These are phyloP conservation scores for Nyctalus aviator DNA, from an alignment of 2,797 vertebrate genomes.

Conservation along the genomic window DNA sequence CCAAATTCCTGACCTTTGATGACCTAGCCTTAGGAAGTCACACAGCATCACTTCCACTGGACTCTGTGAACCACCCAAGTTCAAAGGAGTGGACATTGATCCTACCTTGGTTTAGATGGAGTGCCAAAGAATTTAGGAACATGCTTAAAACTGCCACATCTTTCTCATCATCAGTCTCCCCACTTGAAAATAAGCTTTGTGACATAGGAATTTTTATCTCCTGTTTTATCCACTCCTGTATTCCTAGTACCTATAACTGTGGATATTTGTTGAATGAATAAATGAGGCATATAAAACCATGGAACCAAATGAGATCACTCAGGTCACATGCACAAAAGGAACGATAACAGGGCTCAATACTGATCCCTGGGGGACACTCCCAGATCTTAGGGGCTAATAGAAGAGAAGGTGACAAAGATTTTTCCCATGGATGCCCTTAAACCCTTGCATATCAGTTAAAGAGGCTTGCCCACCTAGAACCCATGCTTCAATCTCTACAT, in stretches of 20 bases:
- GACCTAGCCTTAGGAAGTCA: conserved; percentile 4
- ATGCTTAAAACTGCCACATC: not conserved
- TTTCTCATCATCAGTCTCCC: not conserved
- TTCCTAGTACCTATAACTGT: not conserved
- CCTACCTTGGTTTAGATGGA: not conserved
- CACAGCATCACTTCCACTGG: not conserved
- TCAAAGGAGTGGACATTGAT: not conserved
- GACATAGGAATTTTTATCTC: not conserved
- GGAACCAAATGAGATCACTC: not conserved
- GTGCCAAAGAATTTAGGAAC: conserved; percentile 27
- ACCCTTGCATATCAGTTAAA: not conserved
- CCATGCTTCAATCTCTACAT: not conserved
- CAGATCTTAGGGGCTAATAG: not conserved
- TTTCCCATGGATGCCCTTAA: not conserved
- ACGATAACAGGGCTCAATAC: not conserved
- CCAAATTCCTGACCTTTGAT: not conserved
- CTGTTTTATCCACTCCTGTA: not conserved
- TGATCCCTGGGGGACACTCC: not conserved
- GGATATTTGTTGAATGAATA: conserved; percentile 16
- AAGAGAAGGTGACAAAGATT: not conserved
- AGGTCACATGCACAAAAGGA: not conserved
- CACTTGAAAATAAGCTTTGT: not conserved
- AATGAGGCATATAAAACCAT: conserved; percentile 16
- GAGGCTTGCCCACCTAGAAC: not conserved
- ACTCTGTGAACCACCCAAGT: not conserved